A percentile compares a stretch with the other conserved stretches of the same genome.
Evolutionary conservation across 2,888 invertebrate genomes (phyloP).

Genomic region (Allolobophora icterica): DNA sequence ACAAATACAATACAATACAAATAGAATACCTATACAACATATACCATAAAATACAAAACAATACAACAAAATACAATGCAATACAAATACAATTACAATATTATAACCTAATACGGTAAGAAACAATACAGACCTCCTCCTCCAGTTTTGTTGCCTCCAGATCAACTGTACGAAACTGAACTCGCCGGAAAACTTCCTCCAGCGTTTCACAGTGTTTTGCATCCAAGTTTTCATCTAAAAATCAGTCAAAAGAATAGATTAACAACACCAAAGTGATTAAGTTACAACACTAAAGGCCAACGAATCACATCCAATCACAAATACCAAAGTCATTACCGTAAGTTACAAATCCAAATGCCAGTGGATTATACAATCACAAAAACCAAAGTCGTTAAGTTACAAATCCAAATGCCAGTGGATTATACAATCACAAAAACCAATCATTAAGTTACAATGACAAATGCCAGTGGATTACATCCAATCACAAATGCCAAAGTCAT

Average conservation of each 20-base stretch:
- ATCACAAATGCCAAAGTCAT: not conserved
- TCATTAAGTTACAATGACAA: not conserved
- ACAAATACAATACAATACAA: no score
- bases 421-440: no score
- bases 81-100: not conserved
- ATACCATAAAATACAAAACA: not conserved
- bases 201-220: conserved; percentile 79
- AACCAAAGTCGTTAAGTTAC: no score
- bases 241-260: conserved; percentile 62
- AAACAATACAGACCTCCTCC: conserved; percentile 73
- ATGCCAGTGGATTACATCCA: not conserved
- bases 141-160: conserved; percentile 75
- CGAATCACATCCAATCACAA: not conserved
- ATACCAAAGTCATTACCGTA: not conserved
- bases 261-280: not conserved
- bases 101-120: not conserved
- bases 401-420: no score
- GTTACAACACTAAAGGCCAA: not conserved
- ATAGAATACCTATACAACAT: no score
- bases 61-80: not conserved
- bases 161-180: conserved; percentile 77
- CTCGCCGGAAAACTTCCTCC: conserved; percentile 81
- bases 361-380: no score
- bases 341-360: no score
- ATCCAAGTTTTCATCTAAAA: conserved; percentile 71